A percentile compares a stretch with the other conserved stretches of the same genome.
phyloP scores from a whole-genome alignment of 2,888 invertebrate genomes.

The Luperina nickerlii region DNA sequence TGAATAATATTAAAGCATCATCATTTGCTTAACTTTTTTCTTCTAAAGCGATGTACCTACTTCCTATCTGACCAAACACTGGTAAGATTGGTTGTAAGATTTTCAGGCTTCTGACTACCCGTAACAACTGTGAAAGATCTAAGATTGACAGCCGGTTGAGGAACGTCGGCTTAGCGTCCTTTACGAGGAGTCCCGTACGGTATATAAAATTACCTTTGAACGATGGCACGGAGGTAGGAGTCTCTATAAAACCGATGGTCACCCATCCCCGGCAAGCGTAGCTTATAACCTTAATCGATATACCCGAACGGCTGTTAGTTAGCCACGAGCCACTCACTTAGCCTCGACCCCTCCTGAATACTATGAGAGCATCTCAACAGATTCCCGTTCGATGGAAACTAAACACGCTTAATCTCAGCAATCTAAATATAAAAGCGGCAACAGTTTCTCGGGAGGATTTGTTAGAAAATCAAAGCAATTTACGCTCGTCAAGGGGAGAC shows the following conservation, averaged over 20 bases:
- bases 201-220: too few species aligned
- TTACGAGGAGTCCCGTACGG: too few species aligned
- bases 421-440: slow-evolving; percentile 70
- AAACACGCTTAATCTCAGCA: slow-evolving; percentile 64
- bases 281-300: slow-evolving; percentile 1
- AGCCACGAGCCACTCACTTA: not conserved
- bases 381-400: slow-evolving; percentile 50
- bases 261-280: not conserved
- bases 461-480: slow-evolving; percentile 82
- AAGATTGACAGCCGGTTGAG: not conserved
- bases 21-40: too few species aligned
- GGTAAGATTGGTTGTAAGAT: not conserved
- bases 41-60: not conserved
- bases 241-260: not conserved
- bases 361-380: slow-evolving; percentile 36
- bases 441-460: slow-evolving; percentile 73
- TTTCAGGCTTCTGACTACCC: not conserved
- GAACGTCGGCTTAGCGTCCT: too few species aligned
- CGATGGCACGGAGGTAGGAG: not conserved
- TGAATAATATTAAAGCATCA: slow-evolving; percentile 7
- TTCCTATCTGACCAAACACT: too few species aligned
- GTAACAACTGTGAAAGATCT: not conserved
- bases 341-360: slow-evolving; percentile 15
- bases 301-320: not conserved
- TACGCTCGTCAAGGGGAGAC: slow-evolving; percentile 77